These are phyloP conservation scores for Eulemur coronatus DNA, from an alignment of 2,797 vertebrate genomes.

Conservation along the genomic window DNA sequence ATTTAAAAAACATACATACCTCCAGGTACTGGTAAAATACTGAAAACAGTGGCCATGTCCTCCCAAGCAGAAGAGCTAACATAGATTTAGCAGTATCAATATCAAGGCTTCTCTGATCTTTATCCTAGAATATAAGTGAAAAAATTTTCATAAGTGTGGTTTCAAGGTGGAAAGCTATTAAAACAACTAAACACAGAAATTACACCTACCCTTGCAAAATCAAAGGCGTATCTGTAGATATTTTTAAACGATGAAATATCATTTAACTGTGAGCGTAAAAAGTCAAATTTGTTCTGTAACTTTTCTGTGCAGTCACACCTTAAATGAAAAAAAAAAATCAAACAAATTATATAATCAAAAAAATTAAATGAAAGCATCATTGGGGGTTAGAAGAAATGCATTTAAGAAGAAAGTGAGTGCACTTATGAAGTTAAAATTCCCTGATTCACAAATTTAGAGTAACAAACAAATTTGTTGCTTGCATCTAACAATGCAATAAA, in stretches of 20 bases:
- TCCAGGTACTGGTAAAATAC: slow-evolving; percentile 97
- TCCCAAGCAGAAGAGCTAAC: slow-evolving; percentile 94
- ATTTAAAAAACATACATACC: slow-evolving; percentile 84
- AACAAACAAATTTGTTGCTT: background rate
- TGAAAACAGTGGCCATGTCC: slow-evolving; percentile 96
- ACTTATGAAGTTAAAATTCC: slow-evolving; percentile 14
- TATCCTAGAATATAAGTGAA: slow-evolving; percentile 88
- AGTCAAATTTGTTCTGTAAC: slow-evolving; percentile 95
- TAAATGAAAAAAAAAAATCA: slow-evolving; percentile 74
- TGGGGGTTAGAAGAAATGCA: background rate
- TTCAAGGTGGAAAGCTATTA: slow-evolving; percentile 26
- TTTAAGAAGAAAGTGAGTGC: slow-evolving; percentile 1
- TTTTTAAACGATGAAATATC: slow-evolving; percentile 94
- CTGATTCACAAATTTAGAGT: slow-evolving; percentile 30
- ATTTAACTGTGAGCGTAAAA: slow-evolving; percentile 93
- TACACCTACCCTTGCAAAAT: slow-evolving; percentile 95
- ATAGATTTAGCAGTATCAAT: slow-evolving; percentile 97
- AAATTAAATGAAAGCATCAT: slow-evolving; percentile 50
- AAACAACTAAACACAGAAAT: slow-evolving; percentile 38
- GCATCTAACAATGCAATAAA: slow-evolving; percentile 3
- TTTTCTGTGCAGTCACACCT: slow-evolving; percentile 97
- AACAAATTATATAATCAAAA: slow-evolving; percentile 62
- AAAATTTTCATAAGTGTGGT: slow-evolving; percentile 53
- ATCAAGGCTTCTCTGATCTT: slow-evolving; percentile 97
- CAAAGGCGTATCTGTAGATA: slow-evolving; percentile 99